A percentile compares a stretch with the other conserved stretches of the same genome.
Conservation (phyloP, 2,797 vertebrate species). For the Rallus crepitans region DNA sequence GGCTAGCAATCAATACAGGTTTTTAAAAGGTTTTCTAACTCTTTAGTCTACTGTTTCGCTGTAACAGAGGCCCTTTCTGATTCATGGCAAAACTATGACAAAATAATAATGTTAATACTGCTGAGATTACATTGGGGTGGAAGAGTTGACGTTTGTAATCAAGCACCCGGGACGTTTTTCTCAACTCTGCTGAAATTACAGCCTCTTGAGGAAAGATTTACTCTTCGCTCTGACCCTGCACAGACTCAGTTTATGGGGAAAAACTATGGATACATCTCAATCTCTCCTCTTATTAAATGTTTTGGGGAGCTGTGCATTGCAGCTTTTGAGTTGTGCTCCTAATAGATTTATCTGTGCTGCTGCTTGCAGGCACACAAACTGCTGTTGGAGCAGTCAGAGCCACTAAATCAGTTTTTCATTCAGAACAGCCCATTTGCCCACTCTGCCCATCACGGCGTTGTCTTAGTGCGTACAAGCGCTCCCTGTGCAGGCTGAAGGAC, state of each 20-base stretch:
- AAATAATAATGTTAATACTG: slow-evolving; percentile 52
- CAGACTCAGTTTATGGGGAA: slow-evolving; percentile 40
- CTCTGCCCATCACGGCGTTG: not conserved
- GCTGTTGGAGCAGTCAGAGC: slow-evolving; percentile 29
- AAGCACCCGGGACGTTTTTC: slow-evolving; percentile 22
- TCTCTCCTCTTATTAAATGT: slow-evolving; percentile 38
- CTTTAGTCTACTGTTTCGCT: slow-evolving; percentile 3
- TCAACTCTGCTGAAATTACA: slow-evolving; percentile 42
- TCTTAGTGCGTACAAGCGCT: not conserved
- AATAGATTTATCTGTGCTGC: slow-evolving; percentile 59
- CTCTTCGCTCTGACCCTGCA: slow-evolving; percentile 28
- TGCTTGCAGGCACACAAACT: slow-evolving; percentile 18
- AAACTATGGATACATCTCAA: slow-evolving; percentile 41
- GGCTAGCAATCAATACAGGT: slow-evolving; percentile 44
- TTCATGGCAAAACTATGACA: slow-evolving; percentile 35
- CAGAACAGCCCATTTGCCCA: slow-evolving; percentile 25
- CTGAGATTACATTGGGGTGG: slow-evolving; percentile 31
- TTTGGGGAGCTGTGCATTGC: not conserved
- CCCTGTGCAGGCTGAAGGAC: not conserved
- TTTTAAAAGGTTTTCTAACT: slow-evolving; percentile 63
- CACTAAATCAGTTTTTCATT: slow-evolving; percentile 60
- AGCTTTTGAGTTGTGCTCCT: slow-evolving; percentile 17
- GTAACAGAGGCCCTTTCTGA: slow-evolving; percentile 1
- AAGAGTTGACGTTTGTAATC: slow-evolving; percentile 1
- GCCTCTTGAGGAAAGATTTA: slow-evolving; percentile 36